Conservation (phyloP, 2,888 invertebrate species). For the Eilema griseolum region DNA sequence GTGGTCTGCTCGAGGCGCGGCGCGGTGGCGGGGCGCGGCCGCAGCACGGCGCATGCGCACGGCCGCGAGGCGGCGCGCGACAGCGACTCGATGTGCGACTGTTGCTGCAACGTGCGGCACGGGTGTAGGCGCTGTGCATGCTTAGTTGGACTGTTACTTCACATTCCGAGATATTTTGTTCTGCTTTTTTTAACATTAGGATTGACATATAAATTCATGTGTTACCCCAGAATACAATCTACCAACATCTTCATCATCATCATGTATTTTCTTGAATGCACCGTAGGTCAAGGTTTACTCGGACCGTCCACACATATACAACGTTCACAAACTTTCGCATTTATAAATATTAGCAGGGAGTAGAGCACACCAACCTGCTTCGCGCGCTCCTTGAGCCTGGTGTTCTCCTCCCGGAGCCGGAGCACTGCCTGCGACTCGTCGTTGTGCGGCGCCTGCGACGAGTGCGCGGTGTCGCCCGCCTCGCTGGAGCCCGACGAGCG, state of each 20-base stretch:
- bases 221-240: too few species aligned
- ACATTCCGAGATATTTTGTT: too few species aligned
- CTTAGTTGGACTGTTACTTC: too few species aligned
- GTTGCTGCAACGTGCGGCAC: slow-evolving; percentile 58
- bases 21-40: neutral
- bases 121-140: too few species aligned
- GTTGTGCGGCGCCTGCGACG: neutral
- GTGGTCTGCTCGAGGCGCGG: slow-evolving; percentile 30
- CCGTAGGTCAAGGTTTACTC: too few species aligned
- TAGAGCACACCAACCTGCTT: slow-evolving; percentile 71
- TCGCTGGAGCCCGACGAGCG: slow-evolving; percentile 56
- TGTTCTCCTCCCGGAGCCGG: slow-evolving; percentile 66
- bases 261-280: too few species aligned
- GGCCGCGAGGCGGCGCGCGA: slow-evolving; percentile 50
- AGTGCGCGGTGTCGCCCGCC: slow-evolving; percentile 42
- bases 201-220: too few species aligned
- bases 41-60: slow-evolving; percentile 47
- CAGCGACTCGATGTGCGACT: slow-evolving; percentile 63
- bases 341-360: too few species aligned
- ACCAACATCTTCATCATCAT: too few species aligned
- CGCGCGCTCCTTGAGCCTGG: slow-evolving; percentile 64
- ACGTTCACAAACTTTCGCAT: too few species aligned
- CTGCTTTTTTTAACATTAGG: too few species aligned
- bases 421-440: slow-evolving; percentile 33
- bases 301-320: too few species aligned